Conservation (phyloP, 2,888 invertebrate species). For the Cryptocephalus primarius region DNA sequence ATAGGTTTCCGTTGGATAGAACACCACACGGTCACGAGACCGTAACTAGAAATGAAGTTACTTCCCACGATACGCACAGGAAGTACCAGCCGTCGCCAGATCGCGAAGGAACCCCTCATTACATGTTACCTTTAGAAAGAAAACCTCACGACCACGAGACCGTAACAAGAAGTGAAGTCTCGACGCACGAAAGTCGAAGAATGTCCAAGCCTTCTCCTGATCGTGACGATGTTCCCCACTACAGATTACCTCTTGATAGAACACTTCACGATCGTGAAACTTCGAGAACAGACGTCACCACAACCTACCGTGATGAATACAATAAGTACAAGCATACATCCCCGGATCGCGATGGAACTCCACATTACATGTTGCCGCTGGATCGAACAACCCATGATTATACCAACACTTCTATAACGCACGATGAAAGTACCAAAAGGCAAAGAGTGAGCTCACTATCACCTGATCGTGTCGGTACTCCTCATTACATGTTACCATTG, state of each 20-base stretch:
- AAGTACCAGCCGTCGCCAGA: neutral
- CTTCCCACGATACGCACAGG: neutral
- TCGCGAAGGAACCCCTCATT: slow-evolving; percentile 7
- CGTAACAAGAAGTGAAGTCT: too few relatives aligned
- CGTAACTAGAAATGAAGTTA: neutral
- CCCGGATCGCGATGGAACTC: slow-evolving; percentile 1
- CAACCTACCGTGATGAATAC: too few relatives aligned
- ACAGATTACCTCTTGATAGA: slow-evolving; percentile 29
- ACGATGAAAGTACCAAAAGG: too few relatives aligned
- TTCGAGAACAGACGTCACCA: neutral
- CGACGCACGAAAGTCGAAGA: neutral
- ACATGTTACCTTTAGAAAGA: slow-evolving; percentile 10
- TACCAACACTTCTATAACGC: neutral
- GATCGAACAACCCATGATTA: slow-evolving; percentile 3
- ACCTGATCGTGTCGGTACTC: slow-evolving; percentile 17
- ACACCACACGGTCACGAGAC: neutral
- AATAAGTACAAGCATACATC: neutral
- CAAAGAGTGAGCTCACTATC: too few relatives aligned
- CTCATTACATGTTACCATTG: slow-evolving; percentile 30
- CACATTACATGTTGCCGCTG: slow-evolving; percentile 10
- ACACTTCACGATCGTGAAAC: neutral
- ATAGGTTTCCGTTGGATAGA: slow-evolving; percentile 30
- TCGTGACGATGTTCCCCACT: slow-evolving; percentile 24
- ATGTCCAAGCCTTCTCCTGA: neutral
- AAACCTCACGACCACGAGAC: neutral